A percentile compares a stretch with the other conserved stretches of the same genome.
These are phyloP conservation scores for Bellardia bayeri DNA, from an alignment of 2,888 invertebrate species.

Conservation along the genomic window DNA sequence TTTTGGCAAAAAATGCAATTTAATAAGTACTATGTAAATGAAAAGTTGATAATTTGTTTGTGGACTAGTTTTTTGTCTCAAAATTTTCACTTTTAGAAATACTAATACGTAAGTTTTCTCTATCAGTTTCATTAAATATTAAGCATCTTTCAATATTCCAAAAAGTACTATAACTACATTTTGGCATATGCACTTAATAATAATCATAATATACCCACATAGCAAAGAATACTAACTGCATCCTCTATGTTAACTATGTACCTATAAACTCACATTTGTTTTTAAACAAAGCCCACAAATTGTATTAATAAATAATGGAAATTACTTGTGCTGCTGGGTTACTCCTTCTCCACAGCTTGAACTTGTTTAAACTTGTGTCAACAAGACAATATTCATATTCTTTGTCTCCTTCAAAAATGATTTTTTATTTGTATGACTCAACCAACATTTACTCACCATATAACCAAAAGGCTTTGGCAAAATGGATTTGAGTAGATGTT, in stretches of 20 bases:
- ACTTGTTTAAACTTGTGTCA: conserved; percentile 60
- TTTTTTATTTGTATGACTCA: conserved; percentile 64
- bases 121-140: too few relatives aligned
- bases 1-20: too few relatives aligned
- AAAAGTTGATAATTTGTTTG: too few relatives aligned
- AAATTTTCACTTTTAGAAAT: too few relatives aligned
- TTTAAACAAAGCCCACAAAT: conserved; percentile 42
- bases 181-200: neutral
- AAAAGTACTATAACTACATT: too few relatives aligned
- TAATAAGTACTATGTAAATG: too few relatives aligned
- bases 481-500: conserved; percentile 22
- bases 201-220: conserved; percentile 36
- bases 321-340: conserved; percentile 26
- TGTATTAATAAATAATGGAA: conserved; percentile 59
- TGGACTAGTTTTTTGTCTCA: too few relatives aligned
- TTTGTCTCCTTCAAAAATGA: conserved; percentile 61
- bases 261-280: neutral
- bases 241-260: neutral
- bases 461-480: conserved; percentile 8
- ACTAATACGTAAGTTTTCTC: too few relatives aligned
- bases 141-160: too few relatives aligned
- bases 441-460: conserved; percentile 19
- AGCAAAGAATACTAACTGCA: conserved; percentile 12
- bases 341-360: conserved; percentile 33
- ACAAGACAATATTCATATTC: conserved; percentile 43